phyloP scores from a whole-genome alignment of 2,113 vertebrate species.

The Coreoperca whiteheadi region DNA sequence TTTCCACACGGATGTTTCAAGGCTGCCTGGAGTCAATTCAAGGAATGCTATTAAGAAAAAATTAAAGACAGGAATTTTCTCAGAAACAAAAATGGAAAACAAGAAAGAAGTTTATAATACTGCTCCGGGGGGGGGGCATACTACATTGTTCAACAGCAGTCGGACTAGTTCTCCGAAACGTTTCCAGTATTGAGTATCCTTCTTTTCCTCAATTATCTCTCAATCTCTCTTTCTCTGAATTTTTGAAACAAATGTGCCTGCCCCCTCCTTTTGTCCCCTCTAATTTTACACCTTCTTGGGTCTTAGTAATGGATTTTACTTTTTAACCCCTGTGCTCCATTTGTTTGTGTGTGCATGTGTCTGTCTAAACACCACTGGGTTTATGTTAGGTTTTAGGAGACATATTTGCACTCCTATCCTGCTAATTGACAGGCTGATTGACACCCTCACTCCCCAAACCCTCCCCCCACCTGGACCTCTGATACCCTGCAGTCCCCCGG shows the following conservation, averaged over 20 bases:
- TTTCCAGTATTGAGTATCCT: constrained; percentile 25
- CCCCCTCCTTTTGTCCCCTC: background rate
- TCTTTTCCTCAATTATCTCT: constrained; percentile 16
- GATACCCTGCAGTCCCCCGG: constrained; percentile 23
- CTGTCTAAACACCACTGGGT: constrained; percentile 51
- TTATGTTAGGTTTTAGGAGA: constrained; percentile 51
- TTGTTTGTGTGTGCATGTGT: constrained; percentile 56
- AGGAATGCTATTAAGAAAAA: constrained; percentile 45
- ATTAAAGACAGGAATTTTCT: constrained; percentile 42
- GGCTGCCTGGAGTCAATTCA: constrained; percentile 55
- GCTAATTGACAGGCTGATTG: constrained; percentile 66
- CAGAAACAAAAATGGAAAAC: constrained; percentile 33
- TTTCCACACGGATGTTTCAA: constrained; percentile 61
- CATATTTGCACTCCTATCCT: constrained; percentile 37
- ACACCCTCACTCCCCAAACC: constrained; percentile 32
- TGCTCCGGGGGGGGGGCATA: constrained; percentile 7
- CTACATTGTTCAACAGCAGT: constrained; percentile 5
- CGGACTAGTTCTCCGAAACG: background rate
- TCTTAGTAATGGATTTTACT: constrained; percentile 25
- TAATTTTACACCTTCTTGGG: background rate
- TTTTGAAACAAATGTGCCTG: constrained; percentile 49
- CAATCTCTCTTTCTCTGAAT: background rate
- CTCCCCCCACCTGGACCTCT: background rate
- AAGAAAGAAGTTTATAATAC: constrained; percentile 18
- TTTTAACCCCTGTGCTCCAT: constrained; percentile 25